phyloP scores from a whole-genome alignment of 1,140 invertebrate genomes.

The Epicauta chinensis region DNA sequence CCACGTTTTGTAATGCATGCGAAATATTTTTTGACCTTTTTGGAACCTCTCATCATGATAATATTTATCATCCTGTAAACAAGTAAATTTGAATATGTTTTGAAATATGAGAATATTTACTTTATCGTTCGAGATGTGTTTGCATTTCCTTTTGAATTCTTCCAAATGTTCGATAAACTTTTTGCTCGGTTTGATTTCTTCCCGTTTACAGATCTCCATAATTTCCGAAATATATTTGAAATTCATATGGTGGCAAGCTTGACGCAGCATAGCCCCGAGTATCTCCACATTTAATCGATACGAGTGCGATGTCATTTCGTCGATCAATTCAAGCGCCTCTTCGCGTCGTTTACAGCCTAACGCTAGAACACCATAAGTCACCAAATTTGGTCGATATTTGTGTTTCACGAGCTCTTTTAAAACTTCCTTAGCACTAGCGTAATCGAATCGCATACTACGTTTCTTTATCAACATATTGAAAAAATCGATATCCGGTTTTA shows the following conservation, averaged over 20 bases:
- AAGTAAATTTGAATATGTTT: not conserved
- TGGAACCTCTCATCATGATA: constrained; percentile 35
- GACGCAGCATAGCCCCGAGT: constrained; percentile 58
- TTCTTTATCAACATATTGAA: constrained; percentile 83
- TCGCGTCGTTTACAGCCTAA: constrained; percentile 59
- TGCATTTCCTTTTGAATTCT: constrained; percentile 46
- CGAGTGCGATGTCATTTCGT: constrained; percentile 59
- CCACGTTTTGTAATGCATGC: constrained; percentile 45
- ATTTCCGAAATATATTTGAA: constrained; percentile 62
- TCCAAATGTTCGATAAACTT: constrained; percentile 51
- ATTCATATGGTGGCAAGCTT: constrained; percentile 51
- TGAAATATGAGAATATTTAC: constrained; percentile 38
- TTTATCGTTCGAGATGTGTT: constrained; percentile 43
- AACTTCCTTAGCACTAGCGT: constrained; percentile 51
- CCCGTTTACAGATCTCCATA: constrained; percentile 55
- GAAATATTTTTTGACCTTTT: constrained; percentile 44
- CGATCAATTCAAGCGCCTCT: constrained; percentile 56
- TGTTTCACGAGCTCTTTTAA: constrained; percentile 51
- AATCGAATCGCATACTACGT: constrained; percentile 59
- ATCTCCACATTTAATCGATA: constrained; percentile 66
- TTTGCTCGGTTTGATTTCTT: constrained; percentile 54
- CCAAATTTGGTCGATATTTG: constrained; percentile 60
- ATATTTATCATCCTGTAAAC: constrained; percentile 32
- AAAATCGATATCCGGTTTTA: constrained; percentile 71
- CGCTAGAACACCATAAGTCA: constrained; percentile 82